phyloP scores from a whole-genome alignment of 2,113 vertebrate species.

The Paradoxurus hermaphroditus region DNA sequence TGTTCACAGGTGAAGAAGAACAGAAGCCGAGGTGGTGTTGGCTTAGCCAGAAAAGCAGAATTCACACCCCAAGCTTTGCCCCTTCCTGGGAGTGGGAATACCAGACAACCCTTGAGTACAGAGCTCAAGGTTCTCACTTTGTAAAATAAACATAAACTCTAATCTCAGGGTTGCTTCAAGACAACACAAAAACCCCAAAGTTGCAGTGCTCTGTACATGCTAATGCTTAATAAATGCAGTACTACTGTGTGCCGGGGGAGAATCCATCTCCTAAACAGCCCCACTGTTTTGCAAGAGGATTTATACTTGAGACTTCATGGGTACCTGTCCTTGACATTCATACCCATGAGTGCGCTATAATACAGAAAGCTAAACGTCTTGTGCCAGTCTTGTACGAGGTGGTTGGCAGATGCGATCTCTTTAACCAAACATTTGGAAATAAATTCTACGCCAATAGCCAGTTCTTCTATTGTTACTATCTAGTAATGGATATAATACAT shows the following conservation, averaged over 20 bases:
- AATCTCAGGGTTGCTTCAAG: not conserved
- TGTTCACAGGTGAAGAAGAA: not conserved
- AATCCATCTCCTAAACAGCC: not conserved
- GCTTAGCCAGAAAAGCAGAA: not conserved
- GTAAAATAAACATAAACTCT: not conserved
- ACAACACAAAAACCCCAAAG: not conserved
- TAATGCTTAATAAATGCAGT: not conserved
- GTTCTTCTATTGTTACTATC: conserved; percentile 26
- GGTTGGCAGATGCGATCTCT: not conserved
- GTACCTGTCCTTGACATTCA: not conserved
- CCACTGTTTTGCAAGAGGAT: not conserved
- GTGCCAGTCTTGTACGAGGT: not conserved
- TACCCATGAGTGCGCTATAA: not conserved
- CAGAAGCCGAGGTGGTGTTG: not conserved
- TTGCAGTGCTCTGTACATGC: not conserved
- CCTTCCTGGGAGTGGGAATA: not conserved
- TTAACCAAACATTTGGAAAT: not conserved
- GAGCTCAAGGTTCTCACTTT: not conserved
- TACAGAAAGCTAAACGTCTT: not conserved
- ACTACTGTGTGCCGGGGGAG: not conserved
- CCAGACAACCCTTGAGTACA: not conserved
- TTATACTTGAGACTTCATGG: not conserved
- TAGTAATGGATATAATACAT: not conserved
- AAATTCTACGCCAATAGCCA: not conserved
- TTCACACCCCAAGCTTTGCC: too few species aligned